Evolutionary conservation across 2,888 invertebrate genomes (phyloP), one percentile per base, ranked within the genome.

Genomic region (Emmelina monodactyla): DNA sequence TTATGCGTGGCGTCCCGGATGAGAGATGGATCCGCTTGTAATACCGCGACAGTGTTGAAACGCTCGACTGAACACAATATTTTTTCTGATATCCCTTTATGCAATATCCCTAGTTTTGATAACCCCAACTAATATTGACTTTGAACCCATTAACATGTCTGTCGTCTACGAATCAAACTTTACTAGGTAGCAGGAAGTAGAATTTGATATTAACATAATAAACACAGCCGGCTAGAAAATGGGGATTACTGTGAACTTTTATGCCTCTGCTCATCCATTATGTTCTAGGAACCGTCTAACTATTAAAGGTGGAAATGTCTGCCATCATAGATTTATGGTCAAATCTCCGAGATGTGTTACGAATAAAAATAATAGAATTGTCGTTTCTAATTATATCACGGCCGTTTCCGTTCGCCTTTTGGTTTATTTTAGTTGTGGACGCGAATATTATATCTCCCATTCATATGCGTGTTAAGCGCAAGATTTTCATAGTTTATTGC

Each of bases 361-460:
- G 75, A 78, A 78, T 78, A 78, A 79, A 79, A 79, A 79, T 78
- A 79, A 79, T 78, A 78, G 76, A 76, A 78, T 76, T 76, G 73
- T 78, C 72, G 71, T 66, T 57, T 76, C 78, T 78, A 78, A 76
- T 76, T 78, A 79, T 79, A 76, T 61, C 62, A 61, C 68, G 63
- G 63, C 62, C 71, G 73, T 72, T 79, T 79, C 78, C 78, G 78
- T 69, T 75, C 67, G 65, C 50, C 53, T 68, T 65, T 68, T 66
- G 58, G 73, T 75, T 76, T 78, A 76, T 78, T 78, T 78, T 64
- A 57, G 70, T 67, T 62, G 59, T 62, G 62, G 62, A 67, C 67
- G 76, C 72, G 68, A 78, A 78, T 78, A 75, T 73, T 63, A 73
- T 72, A 69, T 65, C 62, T 7, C 12, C 13, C 32, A 36, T 36